These are phyloP conservation scores for Cosmia pyralina DNA, from an alignment of 2,888 invertebrate genomes.

Conservation along the genomic window DNA sequence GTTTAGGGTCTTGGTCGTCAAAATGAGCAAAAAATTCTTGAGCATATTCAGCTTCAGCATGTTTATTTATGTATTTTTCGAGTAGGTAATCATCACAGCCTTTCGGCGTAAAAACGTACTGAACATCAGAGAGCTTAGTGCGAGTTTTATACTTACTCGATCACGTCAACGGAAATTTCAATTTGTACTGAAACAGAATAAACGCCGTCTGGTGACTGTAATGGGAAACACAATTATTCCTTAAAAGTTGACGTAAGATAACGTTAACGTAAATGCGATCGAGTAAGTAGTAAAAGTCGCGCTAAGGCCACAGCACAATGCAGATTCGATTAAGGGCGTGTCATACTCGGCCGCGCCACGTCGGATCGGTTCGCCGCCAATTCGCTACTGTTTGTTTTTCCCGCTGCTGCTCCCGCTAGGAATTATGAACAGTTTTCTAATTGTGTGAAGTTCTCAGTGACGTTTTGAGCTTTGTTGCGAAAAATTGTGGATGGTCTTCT, in stretches of 20 bases:
- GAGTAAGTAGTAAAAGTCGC: too few relatives aligned
- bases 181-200: too few relatives aligned
- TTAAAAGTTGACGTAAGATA: too few relatives aligned
- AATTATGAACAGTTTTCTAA: conserved; percentile 64
- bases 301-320: conserved; percentile 16
- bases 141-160: too few relatives aligned
- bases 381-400: conserved; percentile 49
- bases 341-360: conserved; percentile 37
- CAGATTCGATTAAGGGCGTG: conserved; percentile 59
- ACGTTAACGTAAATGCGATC: too few relatives aligned
- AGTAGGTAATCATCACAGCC: conserved; percentile 1
- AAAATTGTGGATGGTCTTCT: conserved; percentile 1
- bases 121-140: background rate
- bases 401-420: conserved; percentile 25
- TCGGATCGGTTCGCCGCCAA: conserved; percentile 51
- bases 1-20: too few relatives aligned
- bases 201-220: too few relatives aligned
- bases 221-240: too few relatives aligned
- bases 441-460: conserved; percentile 51
- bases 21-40: too few relatives aligned
- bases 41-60: too few relatives aligned
- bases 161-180: too few relatives aligned
- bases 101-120: conserved; percentile 5
- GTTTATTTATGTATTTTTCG: too few relatives aligned
- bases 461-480: conserved; percentile 25